phyloP scores from a whole-genome alignment of 2,797 vertebrate species.

The Benthosema pterotum region DNA sequence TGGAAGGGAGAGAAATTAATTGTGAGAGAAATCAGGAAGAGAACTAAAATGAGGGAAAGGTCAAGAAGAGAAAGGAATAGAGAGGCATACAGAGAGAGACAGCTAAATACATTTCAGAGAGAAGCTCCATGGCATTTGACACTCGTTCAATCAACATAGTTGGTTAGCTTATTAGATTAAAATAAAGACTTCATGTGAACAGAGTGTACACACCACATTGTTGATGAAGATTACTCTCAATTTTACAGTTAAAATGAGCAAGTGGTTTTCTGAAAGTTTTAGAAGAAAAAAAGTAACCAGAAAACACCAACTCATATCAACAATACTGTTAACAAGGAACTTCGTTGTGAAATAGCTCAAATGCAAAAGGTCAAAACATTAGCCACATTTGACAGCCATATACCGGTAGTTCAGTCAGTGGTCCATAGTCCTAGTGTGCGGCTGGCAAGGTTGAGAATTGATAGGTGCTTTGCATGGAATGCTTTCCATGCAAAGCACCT shows the following conservation, averaged over 20 bases:
- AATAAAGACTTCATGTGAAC: conserved; percentile 28
- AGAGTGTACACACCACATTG: conserved; percentile 19
- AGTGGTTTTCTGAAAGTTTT: too few relatives aligned
- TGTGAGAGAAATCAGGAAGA: background rate
- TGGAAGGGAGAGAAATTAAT: background rate
- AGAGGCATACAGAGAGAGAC: background rate
- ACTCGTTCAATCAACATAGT: conserved; percentile 36
- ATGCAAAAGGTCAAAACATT: too few relatives aligned
- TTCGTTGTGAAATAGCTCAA: too few relatives aligned
- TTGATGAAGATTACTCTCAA: background rate
- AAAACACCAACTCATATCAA: too few relatives aligned
- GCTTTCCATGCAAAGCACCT: too few relatives aligned
- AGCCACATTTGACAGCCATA: too few relatives aligned
- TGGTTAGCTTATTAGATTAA: conserved; percentile 36
- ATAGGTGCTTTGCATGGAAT: too few relatives aligned
- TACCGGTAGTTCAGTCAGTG: too few relatives aligned
- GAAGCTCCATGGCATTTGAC: conserved; percentile 10
- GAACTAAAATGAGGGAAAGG: conserved; percentile 27
- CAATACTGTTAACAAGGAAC: too few relatives aligned
- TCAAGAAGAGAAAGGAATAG: conserved; percentile 49
- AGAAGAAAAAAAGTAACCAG: too few relatives aligned
- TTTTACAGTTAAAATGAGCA: background rate
- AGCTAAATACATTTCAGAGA: background rate
- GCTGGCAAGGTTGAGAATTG: too few relatives aligned
- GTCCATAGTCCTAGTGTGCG: too few relatives aligned